These are phyloP conservation scores for Bovichtus variegatus DNA, from an alignment of 2,797 vertebrate species.

Conservation along the genomic window DNA sequence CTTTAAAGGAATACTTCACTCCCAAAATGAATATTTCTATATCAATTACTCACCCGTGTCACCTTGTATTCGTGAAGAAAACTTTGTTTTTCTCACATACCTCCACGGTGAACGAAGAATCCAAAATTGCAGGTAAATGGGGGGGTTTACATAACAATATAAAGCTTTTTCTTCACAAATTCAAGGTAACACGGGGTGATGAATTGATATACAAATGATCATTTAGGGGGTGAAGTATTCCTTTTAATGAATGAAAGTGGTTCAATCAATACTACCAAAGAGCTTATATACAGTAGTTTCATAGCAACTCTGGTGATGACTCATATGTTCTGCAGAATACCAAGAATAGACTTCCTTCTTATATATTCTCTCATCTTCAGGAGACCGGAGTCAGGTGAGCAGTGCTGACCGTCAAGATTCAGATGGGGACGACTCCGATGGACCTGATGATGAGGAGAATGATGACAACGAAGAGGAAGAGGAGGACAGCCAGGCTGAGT, in stretches of 20 bases:
- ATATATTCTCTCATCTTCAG: conserved; percentile 73
- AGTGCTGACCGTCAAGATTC: conserved; percentile 90
- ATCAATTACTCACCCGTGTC: no score
- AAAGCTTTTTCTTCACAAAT: no score
- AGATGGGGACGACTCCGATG: conserved; percentile 96
- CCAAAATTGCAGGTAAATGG: no score
- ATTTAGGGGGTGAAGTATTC: no score
- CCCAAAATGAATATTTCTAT: no score
- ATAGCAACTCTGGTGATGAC: conserved; percentile 34
- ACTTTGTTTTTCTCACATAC: no score
- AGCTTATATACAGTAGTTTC: conserved; percentile 10
- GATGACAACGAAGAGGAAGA: conserved; percentile 97
- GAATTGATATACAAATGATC: no score
- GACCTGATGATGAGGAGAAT: conserved; percentile 94
- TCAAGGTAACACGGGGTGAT: no score
- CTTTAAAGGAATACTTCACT: neutral
- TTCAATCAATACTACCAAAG: conserved; percentile 1
- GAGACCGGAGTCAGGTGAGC: conserved; percentile 90
- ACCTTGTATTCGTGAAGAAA: no score
- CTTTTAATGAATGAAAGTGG: conserved; percentile 50
- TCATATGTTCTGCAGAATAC: conserved; percentile 28
- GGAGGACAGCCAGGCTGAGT: conserved; percentile 97
- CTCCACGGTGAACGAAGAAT: no score
- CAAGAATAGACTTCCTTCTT: conserved; percentile 20
- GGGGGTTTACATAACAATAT: no score